Conservation (phyloP, 2,797 vertebrate genomes). For the Anolis apletophallus region DNA sequence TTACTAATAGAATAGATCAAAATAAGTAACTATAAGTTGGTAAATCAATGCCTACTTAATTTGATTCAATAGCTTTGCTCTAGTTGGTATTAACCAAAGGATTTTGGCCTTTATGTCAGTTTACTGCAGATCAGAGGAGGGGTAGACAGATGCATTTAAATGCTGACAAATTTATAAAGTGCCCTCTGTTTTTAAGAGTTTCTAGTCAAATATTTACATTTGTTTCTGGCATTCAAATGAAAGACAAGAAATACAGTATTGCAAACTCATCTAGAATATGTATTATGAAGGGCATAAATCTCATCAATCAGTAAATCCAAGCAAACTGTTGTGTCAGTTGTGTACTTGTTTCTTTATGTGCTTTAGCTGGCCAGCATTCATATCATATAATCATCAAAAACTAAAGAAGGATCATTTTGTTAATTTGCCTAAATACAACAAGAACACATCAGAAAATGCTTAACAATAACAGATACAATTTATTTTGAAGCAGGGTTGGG, state of each 20-base stretch:
- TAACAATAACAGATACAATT: not conserved
- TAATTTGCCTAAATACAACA: not conserved
- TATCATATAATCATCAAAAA: not conserved
- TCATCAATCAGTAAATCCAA: not conserved
- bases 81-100: no score
- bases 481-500: not conserved
- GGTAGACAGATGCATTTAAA: not conserved
- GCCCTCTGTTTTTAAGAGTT: not conserved
- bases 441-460: not conserved
- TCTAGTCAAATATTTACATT: not conserved
- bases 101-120: no score
- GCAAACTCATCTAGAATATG: not conserved
- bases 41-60: no score
- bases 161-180: not conserved
- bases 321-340: not conserved
- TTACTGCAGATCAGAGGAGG: no score
- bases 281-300: not conserved
- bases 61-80: no score
- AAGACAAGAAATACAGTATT: no score
- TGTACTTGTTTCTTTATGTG: not conserved
- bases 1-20: no score
- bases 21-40: no score
- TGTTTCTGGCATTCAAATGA: not conserved
- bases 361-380: not conserved
- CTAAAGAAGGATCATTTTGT: not conserved